Evolutionary conservation across 2,797 vertebrate species (phyloP).

Genomic region (Rhinoraja longicauda): DNA sequence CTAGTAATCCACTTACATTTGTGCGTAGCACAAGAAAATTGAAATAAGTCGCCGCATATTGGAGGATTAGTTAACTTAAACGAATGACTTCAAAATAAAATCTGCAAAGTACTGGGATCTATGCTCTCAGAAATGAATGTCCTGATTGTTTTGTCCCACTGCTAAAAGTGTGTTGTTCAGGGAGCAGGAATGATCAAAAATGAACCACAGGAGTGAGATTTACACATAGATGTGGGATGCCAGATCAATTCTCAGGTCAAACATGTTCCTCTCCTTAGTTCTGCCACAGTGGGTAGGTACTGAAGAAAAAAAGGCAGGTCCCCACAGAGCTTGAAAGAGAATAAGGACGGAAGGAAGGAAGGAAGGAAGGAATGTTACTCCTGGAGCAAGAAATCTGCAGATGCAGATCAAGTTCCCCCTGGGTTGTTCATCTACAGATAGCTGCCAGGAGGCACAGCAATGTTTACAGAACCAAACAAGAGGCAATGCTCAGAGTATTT

Average conservation of each 20-base stretch:
- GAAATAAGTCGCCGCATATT: not conserved
- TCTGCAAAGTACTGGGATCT: not conserved
- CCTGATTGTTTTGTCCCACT: not conserved
- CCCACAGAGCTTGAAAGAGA: not conserved
- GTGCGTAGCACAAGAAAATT: not conserved
- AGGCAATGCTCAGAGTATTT: not conserved
- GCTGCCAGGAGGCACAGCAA: not conserved
- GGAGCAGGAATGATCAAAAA: not conserved
- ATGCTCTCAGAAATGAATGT: not conserved
- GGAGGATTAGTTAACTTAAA: not conserved
- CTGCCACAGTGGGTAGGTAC: not conserved
- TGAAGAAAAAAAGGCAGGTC: not conserved
- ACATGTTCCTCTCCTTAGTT: not conserved
- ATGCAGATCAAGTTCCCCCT: not conserved
- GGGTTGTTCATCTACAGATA: not conserved
- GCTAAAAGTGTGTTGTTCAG: not conserved
- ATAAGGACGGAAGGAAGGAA: too few relatives aligned
- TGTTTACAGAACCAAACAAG: not conserved
- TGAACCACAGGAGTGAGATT: not conserved
- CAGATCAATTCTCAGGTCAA: not conserved
- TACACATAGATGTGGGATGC: not conserved
- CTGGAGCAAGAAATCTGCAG: too few relatives aligned
- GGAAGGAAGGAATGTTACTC: not conserved
- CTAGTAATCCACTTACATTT: too few relatives aligned
- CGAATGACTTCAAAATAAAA: too few relatives aligned